Percentiles rank a stretch among this genome's conserved stretches.
These are phyloP conservation scores for Scaptomyza polygonia DNA, from an alignment of 2,888 invertebrate species.

Conservation along the genomic window DNA sequence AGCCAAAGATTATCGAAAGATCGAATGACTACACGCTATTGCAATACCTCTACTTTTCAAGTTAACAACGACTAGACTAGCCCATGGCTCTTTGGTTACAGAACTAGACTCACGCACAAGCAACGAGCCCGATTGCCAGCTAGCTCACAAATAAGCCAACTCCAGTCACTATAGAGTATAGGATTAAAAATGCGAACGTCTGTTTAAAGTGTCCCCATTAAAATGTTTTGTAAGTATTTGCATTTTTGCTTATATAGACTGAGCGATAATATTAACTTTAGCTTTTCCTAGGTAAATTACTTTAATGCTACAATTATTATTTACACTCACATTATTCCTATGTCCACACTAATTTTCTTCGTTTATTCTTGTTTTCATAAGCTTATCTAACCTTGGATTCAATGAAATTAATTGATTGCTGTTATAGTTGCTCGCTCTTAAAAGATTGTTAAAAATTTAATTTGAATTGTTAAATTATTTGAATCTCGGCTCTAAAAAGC, in stretches of 20 bases:
- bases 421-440: background rate
- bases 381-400: background rate
- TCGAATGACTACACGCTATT: slow-evolving; percentile 66
- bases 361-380: too few species aligned
- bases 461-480: background rate
- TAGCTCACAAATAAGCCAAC: background rate
- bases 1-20: too few species aligned
- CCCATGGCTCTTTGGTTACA: background rate
- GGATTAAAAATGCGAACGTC: too few species aligned
- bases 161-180: background rate
- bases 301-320: too few species aligned
- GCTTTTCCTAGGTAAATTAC: too few species aligned
- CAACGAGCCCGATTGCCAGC: background rate
- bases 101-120: background rate
- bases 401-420: background rate
- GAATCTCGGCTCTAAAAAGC: slow-evolving; percentile 6
- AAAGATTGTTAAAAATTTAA: background rate
- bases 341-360: too few species aligned
- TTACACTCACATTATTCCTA: too few species aligned
- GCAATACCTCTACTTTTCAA: slow-evolving; percentile 28
- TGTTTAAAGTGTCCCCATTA: too few species aligned
- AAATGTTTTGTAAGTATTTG: too few species aligned
- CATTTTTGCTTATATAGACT: too few species aligned
- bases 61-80: slow-evolving; percentile 3
- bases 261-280: too few species aligned